phyloP scores from a whole-genome alignment of 2,888 invertebrate species.

The Agonopterix subpropinquella region DNA sequence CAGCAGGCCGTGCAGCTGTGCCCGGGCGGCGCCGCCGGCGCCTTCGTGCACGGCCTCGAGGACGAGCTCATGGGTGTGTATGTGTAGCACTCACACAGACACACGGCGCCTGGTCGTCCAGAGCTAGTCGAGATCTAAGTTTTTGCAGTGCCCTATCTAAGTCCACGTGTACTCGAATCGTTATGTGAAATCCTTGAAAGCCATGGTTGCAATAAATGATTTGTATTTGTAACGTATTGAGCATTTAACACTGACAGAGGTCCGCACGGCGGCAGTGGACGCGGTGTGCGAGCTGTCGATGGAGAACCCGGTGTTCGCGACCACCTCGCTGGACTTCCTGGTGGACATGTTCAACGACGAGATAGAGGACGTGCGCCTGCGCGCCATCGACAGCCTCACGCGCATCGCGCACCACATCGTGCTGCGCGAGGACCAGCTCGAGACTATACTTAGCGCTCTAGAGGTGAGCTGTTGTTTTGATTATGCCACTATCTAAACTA shows the following conservation, averaged over 20 bases:
- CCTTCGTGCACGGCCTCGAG: constrained; percentile 98
- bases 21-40: constrained; percentile 96
- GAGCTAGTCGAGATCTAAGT: too few relatives aligned
- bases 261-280: constrained; percentile 95
- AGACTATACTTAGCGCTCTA: constrained; percentile 95
- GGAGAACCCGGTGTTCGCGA: constrained; percentile 89
- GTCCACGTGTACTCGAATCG: too few relatives aligned
- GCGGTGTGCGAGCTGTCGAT: constrained; percentile 93
- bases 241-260: constrained; percentile 74
- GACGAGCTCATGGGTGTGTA: constrained; percentile 90
- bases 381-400: constrained; percentile 95
- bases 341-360: constrained; percentile 99
- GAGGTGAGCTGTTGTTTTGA: constrained; percentile 75
- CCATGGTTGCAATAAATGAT: too few relatives aligned
- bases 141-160: too few relatives aligned
- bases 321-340: constrained; percentile 93
- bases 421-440: constrained; percentile 95
- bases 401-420: constrained; percentile 92
- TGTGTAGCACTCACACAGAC: constrained; percentile 40
- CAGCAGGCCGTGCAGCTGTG: constrained; percentile 83
- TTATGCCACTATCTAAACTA: too few relatives aligned
- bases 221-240: too few relatives aligned
- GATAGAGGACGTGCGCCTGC: constrained; percentile 96
- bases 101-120: constrained; percentile 93
- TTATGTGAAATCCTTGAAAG: too few relatives aligned